Evolutionary conservation across 2,888 invertebrate species (phyloP).

Genomic region (Nesidiocoris tenuis): DNA sequence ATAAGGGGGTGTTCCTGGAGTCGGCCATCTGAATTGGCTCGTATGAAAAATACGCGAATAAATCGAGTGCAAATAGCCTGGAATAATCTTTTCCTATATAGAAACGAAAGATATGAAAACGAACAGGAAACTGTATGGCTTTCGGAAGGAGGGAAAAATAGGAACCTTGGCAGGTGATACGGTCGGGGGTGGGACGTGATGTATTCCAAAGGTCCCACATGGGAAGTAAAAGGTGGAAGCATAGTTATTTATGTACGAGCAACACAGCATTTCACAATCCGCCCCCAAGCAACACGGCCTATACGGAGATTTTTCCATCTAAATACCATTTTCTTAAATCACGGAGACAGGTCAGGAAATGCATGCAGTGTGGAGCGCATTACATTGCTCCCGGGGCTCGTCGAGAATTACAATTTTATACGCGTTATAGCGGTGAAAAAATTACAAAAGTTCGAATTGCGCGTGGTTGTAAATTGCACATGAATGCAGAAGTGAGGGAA

Average conservation of each 20-base stretch:
- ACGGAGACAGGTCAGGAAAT: neutral
- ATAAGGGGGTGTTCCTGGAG: neutral
- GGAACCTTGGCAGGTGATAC: neutral
- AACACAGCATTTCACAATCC: neutral
- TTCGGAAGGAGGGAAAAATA: neutral
- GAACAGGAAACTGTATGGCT: neutral
- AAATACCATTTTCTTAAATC: conserved; percentile 38
- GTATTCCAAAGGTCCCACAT: neutral
- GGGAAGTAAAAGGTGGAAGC: neutral
- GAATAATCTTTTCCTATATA: neutral
- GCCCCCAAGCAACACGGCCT: neutral
- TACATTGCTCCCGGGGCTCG: neutral
- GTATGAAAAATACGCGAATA: neutral
- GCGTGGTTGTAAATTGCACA: too few relatives aligned
- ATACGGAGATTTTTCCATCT: conserved; percentile 27
- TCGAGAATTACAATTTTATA: neutral
- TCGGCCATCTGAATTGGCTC: neutral
- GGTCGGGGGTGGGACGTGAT: neutral
- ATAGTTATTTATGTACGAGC: neutral
- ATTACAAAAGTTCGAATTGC: too few relatives aligned
- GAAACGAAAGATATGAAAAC: neutral
- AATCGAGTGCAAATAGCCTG: neutral
- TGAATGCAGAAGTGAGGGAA: too few relatives aligned
- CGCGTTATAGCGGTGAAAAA: too few relatives aligned
- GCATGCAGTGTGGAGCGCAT: neutral